A percentile compares a stretch with the other conserved stretches of the same genome.
Conservation (phyloP, 2,888 invertebrate genomes). For the Drosophila lutescens region DNA sequence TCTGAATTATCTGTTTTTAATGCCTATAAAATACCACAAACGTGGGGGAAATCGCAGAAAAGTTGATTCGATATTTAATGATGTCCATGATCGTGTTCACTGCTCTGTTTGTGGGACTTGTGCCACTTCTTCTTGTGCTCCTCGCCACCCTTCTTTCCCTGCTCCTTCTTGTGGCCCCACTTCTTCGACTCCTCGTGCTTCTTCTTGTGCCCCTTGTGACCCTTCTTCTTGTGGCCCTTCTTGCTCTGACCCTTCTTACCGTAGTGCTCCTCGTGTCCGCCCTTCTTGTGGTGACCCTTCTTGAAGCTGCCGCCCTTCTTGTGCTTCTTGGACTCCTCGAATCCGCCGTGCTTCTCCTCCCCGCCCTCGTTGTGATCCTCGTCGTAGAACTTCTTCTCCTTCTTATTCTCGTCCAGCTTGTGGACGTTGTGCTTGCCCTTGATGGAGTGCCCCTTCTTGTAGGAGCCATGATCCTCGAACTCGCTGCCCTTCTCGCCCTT, state of each 20-base stretch:
- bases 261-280: constrained; percentile 90
- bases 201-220: constrained; percentile 91
- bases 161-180: constrained; percentile 89
- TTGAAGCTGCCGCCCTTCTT: constrained; percentile 93
- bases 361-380: constrained; percentile 93
- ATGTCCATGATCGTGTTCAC: constrained; percentile 69
- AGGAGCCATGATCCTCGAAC: constrained; percentile 87
- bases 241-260: constrained; percentile 92
- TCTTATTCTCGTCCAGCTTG: constrained; percentile 93
- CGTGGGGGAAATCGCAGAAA: neutral
- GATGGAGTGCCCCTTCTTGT: constrained; percentile 93
- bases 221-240: constrained; percentile 92
- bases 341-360: constrained; percentile 92
- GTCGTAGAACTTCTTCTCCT: constrained; percentile 94
- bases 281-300: constrained; percentile 92
- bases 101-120: constrained; percentile 85
- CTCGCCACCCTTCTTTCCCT: constrained; percentile 92
- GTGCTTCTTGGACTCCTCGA: constrained; percentile 91
- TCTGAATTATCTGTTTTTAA: constrained; percentile 42
- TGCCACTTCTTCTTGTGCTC: constrained; percentile 92
- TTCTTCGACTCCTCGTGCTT: constrained; percentile 91
- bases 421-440: constrained; percentile 94
- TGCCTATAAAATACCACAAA: constrained; percentile 14
- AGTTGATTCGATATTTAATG: constrained; percentile 13
- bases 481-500: constrained; percentile 85